Percentiles rank a stretch among this genome's conserved stretches.
These are phyloP conservation scores for Nemotelus nigrinus DNA, from an alignment of 2,888 invertebrate species.

Conservation along the genomic window DNA sequence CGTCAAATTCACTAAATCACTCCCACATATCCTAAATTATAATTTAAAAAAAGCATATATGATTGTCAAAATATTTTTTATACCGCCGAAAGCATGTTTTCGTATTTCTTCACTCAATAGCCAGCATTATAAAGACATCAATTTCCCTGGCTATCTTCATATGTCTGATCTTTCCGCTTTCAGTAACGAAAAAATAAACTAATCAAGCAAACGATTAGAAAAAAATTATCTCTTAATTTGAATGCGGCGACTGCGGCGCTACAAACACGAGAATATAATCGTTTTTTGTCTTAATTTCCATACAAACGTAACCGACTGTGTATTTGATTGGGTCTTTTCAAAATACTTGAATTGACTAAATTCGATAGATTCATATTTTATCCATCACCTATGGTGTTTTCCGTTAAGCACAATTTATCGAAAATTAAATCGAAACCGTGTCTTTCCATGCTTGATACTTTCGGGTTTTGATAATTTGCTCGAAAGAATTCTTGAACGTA, in stretches of 20 bases:
- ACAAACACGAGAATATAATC: not conserved
- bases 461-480: not conserved
- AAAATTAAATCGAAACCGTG: slow-evolving; percentile 31
- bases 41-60: no score
- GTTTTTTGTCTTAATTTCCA: slow-evolving; percentile 8
- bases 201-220: slow-evolving; percentile 11
- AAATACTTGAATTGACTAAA: slow-evolving; percentile 14
- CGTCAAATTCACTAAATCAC: no score
- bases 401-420: slow-evolving; percentile 40
- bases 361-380: slow-evolving; percentile 31
- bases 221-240: slow-evolving; percentile 14
- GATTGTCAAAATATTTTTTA: no score
- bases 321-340: slow-evolving; percentile 12
- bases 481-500: no score
- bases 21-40: no score
- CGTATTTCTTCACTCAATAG: no score
- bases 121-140: not conserved
- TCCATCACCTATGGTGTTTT: slow-evolving; percentile 27
- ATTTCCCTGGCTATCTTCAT: not conserved
- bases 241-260: slow-evolving; percentile 23
- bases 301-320: slow-evolving; percentile 1
- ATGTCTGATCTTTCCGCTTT: slow-evolving; percentile 10
- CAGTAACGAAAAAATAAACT: not conserved
- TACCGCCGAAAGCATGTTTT: no score
- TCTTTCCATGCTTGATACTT: slow-evolving; percentile 13